Base-by-base conservation (phyloP, 2,113 vertebrate genomes). In the Peromyscus californicus region DNA sequence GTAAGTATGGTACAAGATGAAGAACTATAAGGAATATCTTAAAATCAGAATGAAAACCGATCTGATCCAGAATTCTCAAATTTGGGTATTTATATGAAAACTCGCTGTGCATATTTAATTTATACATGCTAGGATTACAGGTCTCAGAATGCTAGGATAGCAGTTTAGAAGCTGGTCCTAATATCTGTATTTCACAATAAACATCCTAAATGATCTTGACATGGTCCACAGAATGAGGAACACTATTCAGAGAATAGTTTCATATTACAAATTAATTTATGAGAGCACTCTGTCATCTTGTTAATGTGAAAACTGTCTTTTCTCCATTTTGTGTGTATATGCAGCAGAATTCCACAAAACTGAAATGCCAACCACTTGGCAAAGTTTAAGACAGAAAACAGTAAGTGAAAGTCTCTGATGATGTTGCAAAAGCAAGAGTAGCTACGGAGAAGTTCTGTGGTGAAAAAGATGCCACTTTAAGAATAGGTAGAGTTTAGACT, bases 361-460 rank as follows among this genome's bases (percentile, higher is more conserved):
- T 76, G 80, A 97, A 94, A 95, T 84, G 87, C 85, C 90, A 48
- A 42, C 48, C 75, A 26, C 36, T 87, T 97, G 69, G 57, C 95
- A 76, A 95, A 95, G 42, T 74, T 92, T 95, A 87, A 92, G 84
- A 84, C 31, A 89, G 61, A 69, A 48, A 61, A 26, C 36, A 74
- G 17, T 90, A 94, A 78, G 7, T 42, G 12, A 92, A 93, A 16
- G 15, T 26, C 22, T 97, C 36, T 91, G 54, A 72, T 92, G 48
- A 54, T 39, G 45, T 89, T 95, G 69, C 74, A 92, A 92, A 95
- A 93, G n/a, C 75, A 93, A 42, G 48, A 83, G 10, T 72, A 89
- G 42, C 83, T 93, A 91, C 70, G n/a, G 15, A 31, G 54, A 79
- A 93, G 33, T 7, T 54, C 26, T 70, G n/a, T 63, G 72, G 39